Conservation (phyloP, 2,113 vertebrate genomes). For the Lophius piscatorius region DNA sequence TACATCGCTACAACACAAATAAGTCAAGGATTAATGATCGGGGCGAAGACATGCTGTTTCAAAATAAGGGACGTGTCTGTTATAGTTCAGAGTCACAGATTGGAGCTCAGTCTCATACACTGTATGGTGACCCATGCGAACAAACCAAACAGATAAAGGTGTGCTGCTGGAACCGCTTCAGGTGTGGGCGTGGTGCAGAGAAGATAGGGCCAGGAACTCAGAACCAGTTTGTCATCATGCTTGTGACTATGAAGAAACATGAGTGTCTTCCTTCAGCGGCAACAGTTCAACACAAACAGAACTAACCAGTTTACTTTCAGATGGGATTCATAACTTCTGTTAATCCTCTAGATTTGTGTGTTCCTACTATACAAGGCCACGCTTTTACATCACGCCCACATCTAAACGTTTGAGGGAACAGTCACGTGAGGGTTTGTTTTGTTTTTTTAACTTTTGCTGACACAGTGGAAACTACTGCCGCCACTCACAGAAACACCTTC, state of each 20-base stretch:
- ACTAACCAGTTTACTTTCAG: constrained; percentile 15
- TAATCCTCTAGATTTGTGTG: background rate
- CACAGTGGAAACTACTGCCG: too few relatives aligned
- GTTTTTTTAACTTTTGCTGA: too few relatives aligned
- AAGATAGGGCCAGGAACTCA: constrained; percentile 24
- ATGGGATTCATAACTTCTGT: background rate
- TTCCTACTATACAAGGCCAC: too few relatives aligned
- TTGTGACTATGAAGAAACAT: background rate
- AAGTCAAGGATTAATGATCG: too few relatives aligned
- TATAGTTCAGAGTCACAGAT: constrained; percentile 25
- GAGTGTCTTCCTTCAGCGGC: constrained; percentile 3
- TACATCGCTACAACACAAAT: too few relatives aligned
- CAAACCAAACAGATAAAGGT: constrained; percentile 1
- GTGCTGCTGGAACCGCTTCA: constrained; percentile 1
- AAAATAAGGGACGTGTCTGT: too few relatives aligned
- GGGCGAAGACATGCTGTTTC: too few relatives aligned
- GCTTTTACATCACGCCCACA: too few relatives aligned
- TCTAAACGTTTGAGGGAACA: too few relatives aligned
- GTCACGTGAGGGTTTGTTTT: too few relatives aligned
- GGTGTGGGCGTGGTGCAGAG: constrained; percentile 32
- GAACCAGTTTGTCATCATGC: constrained; percentile 53
- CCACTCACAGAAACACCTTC: too few relatives aligned
- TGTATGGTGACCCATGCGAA: background rate
- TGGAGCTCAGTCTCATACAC: constrained; percentile 20
- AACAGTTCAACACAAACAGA: constrained; percentile 7